Conservation (phyloP, 2,888 invertebrate genomes). For the Parascotia fuliginaria region DNA sequence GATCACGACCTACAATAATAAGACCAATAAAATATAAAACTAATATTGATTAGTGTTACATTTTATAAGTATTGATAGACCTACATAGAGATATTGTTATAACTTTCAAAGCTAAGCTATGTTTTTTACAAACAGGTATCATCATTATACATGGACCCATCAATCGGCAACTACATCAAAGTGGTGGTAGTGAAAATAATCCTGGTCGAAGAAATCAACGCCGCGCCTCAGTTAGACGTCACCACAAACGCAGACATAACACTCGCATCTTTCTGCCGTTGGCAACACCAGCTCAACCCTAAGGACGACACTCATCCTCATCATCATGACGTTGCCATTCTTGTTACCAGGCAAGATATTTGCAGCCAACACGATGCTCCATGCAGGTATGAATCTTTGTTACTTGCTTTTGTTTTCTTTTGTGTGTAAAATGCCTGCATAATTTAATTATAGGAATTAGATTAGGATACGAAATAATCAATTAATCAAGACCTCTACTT, state of each 20-base stretch:
- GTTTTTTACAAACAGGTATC: constrained; percentile 82
- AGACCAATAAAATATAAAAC: no score
- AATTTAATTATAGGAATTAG: no score
- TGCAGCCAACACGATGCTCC: constrained; percentile 86
- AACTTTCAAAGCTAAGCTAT: no score
- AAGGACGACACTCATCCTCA: constrained; percentile 92
- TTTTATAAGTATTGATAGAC: no score
- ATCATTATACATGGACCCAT: constrained; percentile 93
- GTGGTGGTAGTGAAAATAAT: constrained; percentile 95
- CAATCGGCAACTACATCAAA: constrained; percentile 95
- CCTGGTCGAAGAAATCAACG: constrained; percentile 88
- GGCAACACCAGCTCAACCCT: constrained; percentile 92
- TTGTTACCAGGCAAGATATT: constrained; percentile 92
- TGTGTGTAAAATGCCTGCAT: no score
- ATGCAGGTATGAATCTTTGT: constrained; percentile 76
- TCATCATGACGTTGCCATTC: constrained; percentile 95
- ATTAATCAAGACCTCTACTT: no score
- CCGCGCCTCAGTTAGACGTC: constrained; percentile 88
- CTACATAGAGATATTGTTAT: no score
- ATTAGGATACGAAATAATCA: no score
- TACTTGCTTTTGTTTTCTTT: neutral
- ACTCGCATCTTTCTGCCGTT: constrained; percentile 93
- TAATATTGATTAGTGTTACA: no score
- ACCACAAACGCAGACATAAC: constrained; percentile 94
- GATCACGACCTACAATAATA: no score